phyloP scores from a whole-genome alignment of 2,888 invertebrate species.

The Drosophila koepferae region DNA sequence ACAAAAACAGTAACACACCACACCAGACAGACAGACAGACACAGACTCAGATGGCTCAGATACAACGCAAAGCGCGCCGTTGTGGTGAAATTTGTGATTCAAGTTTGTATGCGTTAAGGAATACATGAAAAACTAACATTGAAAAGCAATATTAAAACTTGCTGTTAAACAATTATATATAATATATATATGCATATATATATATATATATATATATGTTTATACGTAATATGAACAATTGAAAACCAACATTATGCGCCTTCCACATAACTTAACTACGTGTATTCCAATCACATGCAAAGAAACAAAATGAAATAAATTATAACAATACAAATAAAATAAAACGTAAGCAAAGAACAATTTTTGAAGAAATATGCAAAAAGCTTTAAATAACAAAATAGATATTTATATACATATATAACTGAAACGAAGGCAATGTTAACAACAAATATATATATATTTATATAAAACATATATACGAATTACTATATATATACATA shows the following conservation, averaged over 20 bases:
- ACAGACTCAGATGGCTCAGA: conserved; percentile 35
- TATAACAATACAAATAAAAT: neutral
- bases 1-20: neutral
- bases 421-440: conserved; percentile 42
- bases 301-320: neutral
- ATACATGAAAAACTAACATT: conserved; percentile 11
- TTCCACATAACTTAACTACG: conserved; percentile 61
- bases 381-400: conserved; percentile 48
- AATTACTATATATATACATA: conserved; percentile 5
- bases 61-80: conserved; percentile 50
- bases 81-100: conserved; percentile 52
- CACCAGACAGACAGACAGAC: conserved; percentile 4
- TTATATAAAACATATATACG: conserved; percentile 16
- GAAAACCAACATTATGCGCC: conserved; percentile 50
- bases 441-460: conserved; percentile 21
- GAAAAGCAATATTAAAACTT: conserved; percentile 58
- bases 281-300: conserved; percentile 68
- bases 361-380: conserved; percentile 42
- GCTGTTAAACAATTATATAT: conserved; percentile 25
- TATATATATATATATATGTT: conserved; percentile 15
- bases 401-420: conserved; percentile 29
- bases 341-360: conserved; percentile 11
- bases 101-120: conserved; percentile 25
- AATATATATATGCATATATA: conserved; percentile 13
- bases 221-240: conserved; percentile 25